Evolutionary conservation across 2,113 vertebrate species (phyloP), one percentile per base, ranked within the genome.

Genomic region (Eclectus roratus): DNA sequence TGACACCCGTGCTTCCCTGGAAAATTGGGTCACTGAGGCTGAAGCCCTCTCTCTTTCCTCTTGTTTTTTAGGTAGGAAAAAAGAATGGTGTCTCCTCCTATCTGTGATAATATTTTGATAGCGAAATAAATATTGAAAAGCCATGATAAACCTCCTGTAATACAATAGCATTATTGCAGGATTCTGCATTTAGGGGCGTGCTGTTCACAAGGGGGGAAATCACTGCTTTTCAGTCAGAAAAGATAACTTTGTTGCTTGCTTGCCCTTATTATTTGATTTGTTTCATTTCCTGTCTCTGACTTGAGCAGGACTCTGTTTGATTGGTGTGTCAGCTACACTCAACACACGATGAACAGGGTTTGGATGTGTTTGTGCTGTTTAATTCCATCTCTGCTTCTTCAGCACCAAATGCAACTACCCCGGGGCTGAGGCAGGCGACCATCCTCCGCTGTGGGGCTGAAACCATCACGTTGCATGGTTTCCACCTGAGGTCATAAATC

Each of bases 401-500:
- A 58, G 63, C 66, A 9, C 35, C 2, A 2, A 49, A 7, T 10
- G 0, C 28, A 37, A n/a, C 15, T 55, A 39, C 33, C 56, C 27
- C 66, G 10, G 76, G 53, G 53, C 65, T 44, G 72, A 65, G 66
- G 47, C 16, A n/a, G 43, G 63, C 2, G 2, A 25, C 11, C 33
- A 10, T 49, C 35, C 65, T 28, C 17, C 0, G 7, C 2, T 5
- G 29, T 15, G 89, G 88, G 72, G 82, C 71, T 9, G 81, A 70
- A 60, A n/a, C 69, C 56, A 7, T 2, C 3, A 2, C 2, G 53
- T 27, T 80, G 80, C 96, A 14, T 15, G n/a, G 29, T n/a, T 85
- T 49, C 91, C 94, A 96, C 94, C 90, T 91, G 92, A 94, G 85
- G 55, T 50, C 81, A n/a, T 97, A 96, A 96, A 96, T 96, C 96